Evolutionary conservation across 2,888 invertebrate genomes (phyloP), one percentile per base, ranked within the genome.

Genomic region (Stomorhina lunata): DNA sequence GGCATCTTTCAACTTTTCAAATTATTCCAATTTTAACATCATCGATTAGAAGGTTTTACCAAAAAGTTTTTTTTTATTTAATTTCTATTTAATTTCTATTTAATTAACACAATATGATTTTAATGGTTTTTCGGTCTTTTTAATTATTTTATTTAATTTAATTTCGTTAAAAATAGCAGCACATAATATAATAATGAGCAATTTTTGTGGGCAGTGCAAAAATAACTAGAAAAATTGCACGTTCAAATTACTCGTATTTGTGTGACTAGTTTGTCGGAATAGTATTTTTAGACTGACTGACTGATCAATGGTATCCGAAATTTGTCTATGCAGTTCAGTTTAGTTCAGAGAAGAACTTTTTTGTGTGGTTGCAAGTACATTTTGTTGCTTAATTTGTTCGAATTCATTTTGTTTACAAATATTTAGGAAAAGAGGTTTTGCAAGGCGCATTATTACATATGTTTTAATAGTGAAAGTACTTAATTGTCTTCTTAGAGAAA

Each of bases 201-300:
- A 37, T 48, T n/a, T 78, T 43, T 25, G 32, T n/a, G 27, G 66
- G 40, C 34, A 63, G 53, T 55, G 32, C 25, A 61, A 37, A 63
- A 48, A 6, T 32, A 20, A 43, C 17, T 43, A 15, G 4, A 55
- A 45, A 37, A 45, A 63, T 48, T 77, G 37, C 73, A 75, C 68
- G 22, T 75, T 40, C n/a, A 53, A 68, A 43, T 20, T 29, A 45
- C 65, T 79, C n/a, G n/a, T n/a, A n/a, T n/a, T n/a, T n/a, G n/a
- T 75, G 37, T 69, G 82, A 84, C 83, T 80, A 71, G 73, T 83
- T 69, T 86, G 87, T 87, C 86, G 87, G 57, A 82, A 71, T 85
- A 84, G 84, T 89, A 89, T 89, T 89, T 89, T 86, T 89, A 89
- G 89, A 89, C 89, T 89, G 88, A 88, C 86, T 87, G 89, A 89